Evolutionary conservation across 2,113 vertebrate genomes (phyloP).

Genomic region (Oryzias javanicus): DNA sequence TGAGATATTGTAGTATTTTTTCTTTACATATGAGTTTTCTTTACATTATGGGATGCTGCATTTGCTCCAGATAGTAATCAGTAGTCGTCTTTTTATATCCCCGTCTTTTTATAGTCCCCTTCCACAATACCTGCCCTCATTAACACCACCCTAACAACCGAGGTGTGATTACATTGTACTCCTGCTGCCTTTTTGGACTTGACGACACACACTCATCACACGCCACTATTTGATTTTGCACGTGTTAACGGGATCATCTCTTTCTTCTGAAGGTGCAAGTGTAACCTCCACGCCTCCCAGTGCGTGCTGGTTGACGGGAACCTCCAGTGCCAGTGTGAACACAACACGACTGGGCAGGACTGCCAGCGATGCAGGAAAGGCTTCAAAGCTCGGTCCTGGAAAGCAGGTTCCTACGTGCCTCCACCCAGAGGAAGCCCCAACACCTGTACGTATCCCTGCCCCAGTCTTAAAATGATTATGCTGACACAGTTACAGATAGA

Average conservation of each 20-base stretch:
- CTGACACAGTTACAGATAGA: not conserved
- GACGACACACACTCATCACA: conserved; percentile 4
- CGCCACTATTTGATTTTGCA: conserved; percentile 6
- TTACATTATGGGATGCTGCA: not conserved
- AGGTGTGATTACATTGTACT: conserved; percentile 16
- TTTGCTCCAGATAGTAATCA: not conserved
- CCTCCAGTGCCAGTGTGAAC: conserved; percentile 95
- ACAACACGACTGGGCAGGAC: conserved; percentile 98
- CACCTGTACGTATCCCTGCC: conserved; percentile 81
- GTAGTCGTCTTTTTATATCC: not conserved
- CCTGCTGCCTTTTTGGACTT: not conserved
- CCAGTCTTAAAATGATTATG: not conserved
- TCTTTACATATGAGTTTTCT: not conserved
- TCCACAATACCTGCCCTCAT: not conserved
- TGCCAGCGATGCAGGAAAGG: conserved; percentile 94
- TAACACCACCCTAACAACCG: conserved; percentile 5
- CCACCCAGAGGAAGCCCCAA: conserved; percentile 92
- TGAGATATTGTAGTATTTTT: not conserved
- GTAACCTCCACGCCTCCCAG: conserved; percentile 93
- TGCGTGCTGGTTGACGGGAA: conserved; percentile 89
- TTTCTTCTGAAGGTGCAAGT: conserved; percentile 88
- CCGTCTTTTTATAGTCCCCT: conserved; percentile 1
- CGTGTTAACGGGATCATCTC: conserved; percentile 9
- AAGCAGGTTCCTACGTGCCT: conserved; percentile 93
- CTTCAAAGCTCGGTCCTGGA: conserved; percentile 93